Base-by-base conservation (phyloP, 2,113 vertebrate species). In the Hirundichthys speculiger region DNA sequence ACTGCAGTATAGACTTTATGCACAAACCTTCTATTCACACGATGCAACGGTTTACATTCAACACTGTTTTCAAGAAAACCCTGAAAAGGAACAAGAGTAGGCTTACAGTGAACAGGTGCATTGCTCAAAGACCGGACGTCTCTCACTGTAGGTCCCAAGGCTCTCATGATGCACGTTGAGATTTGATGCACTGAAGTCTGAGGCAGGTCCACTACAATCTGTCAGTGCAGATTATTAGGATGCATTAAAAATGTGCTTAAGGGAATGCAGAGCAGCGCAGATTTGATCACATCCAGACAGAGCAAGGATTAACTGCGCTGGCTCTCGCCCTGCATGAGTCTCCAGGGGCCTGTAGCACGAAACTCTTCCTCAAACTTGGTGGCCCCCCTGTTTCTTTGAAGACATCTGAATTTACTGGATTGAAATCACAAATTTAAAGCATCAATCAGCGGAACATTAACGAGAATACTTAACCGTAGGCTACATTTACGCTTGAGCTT, bases 1-100 rank as follows among this genome's bases (percentile, higher is more conserved):
- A 84, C 73, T 74, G 77, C 18, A 67, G 60, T 66, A 24, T 34
- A 62, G 59, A 69, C 54, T 72, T 48, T 78, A 77, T 86, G 50
- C 83, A 89, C 77, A 91, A 84, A 86, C 66, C 45, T 45, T 79
- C 80, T 75, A 76, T 84, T 77, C 73, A 78, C 70, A 80, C 60
- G 63, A 59, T 76, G 72, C 69, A 61, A 59, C 11, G 51, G 39
- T 69, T 67, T 85, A 86, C 79, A 88, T 85, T 86, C 77, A 79
- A 86, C 61, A 77, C 71, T 79, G 79, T 74, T 75, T 77, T 67
- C 67, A 76, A 79, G 79, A 74, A 57, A 78, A 54, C 71, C 68
- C 77, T 84, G 84, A 61, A 80, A 73, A 83, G 63, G 47, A 80
- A 70, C 64, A 62, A 51, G 63, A 76, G 55, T 63, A 79, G 64